These are phyloP conservation scores for Tokudaia muenninki DNA, from an alignment of 2,797 vertebrate genomes.

Conservation along the genomic window DNA sequence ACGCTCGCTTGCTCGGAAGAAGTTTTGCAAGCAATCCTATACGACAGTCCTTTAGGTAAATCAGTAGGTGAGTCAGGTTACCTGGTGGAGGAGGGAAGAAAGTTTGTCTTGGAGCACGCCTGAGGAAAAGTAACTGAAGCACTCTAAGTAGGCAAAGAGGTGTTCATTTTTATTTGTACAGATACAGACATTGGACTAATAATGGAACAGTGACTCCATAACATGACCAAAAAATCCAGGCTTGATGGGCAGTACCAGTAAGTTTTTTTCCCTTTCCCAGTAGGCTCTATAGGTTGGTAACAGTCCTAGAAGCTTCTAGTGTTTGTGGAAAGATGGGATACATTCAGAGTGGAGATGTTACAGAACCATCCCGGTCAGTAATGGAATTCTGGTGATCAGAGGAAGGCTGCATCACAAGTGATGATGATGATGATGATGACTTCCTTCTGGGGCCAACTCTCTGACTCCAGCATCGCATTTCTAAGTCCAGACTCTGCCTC, in stretches of 20 bases:
- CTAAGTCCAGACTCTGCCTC: constrained; percentile 23
- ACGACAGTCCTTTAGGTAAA: background rate
- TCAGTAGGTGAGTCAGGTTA: constrained; percentile 1
- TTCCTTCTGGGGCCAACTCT: background rate
- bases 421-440: no score
- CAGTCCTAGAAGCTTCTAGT: background rate
- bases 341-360: background rate
- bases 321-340: background rate
- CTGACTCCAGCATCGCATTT: background rate
- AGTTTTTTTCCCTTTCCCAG: background rate
- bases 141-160: background rate
- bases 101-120: background rate
- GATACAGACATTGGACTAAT: background rate
- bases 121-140: background rate
- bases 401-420: no score
- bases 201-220: background rate
- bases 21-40: constrained; percentile 38
- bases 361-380: background rate
- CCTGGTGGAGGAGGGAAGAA: background rate
- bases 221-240: background rate
- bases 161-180: constrained; percentile 48
- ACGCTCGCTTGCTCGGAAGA: background rate
- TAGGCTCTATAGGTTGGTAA: background rate
- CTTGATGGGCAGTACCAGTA: background rate
- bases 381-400: background rate